Evolutionary conservation across 37 sponge, comb jelly and placozoan species (phyloP).

Genomic region (Halisarca cf. caerulea): DNA sequence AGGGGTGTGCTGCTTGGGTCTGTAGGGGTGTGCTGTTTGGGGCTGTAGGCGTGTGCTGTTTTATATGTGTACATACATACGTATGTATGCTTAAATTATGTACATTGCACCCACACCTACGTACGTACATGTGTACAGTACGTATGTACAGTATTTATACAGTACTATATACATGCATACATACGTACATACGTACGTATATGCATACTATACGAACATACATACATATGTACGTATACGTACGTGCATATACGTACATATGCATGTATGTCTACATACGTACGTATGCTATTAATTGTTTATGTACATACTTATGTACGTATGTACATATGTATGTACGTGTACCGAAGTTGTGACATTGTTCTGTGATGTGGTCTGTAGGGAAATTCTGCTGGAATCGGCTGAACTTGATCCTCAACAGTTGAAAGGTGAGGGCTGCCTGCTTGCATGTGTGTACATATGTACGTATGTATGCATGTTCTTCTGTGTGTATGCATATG

Average conservation of each 20-base stretch:
- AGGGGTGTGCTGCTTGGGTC: too few relatives aligned
- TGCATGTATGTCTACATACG: not conserved
- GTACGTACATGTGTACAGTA: not conserved
- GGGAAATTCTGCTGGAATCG: slow-evolving; percentile 28
- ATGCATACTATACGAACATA: slow-evolving; percentile 13
- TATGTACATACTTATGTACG: not conserved
- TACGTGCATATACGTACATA: not conserved
- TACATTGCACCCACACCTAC: too few relatives aligned
- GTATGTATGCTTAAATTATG: too few relatives aligned
- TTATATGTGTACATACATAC: too few relatives aligned
- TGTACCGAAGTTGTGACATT: not conserved
- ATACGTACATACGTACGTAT: not conserved
- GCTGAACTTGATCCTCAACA: not conserved
- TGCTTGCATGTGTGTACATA: not conserved
- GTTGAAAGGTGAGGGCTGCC: slow-evolving; percentile 17
- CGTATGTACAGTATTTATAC: not conserved
- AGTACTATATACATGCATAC: not conserved
- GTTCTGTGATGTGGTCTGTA: not conserved
- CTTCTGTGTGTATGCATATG: too few relatives aligned
- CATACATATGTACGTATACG: not conserved
- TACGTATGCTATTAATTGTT: not conserved
- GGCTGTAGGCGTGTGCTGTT: too few relatives aligned
- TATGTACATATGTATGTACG: not conserved
- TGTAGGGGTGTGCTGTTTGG: too few relatives aligned
- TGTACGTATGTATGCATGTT: too few relatives aligned